Evolutionary conservation across 2,797 vertebrate genomes (phyloP).

Genomic region (Crax fasciolata): DNA sequence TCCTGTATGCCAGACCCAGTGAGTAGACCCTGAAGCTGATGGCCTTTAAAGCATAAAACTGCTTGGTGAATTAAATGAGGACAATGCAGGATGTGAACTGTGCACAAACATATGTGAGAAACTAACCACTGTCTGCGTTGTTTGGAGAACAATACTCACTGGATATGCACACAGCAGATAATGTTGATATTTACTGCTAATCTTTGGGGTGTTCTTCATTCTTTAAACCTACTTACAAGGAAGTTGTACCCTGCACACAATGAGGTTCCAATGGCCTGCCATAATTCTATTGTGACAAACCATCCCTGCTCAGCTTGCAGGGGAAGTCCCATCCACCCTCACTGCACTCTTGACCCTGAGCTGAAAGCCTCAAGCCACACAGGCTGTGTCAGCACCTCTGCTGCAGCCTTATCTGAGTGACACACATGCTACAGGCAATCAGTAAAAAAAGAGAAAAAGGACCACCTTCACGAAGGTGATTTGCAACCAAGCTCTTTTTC

Average conservation of each 20-base stretch:
- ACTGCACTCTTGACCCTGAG: fast-evolving
- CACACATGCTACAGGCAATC: fast-evolving
- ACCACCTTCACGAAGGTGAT: background rate
- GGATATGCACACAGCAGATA: background rate
- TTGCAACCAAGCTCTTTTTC: background rate
- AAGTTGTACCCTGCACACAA: background rate
- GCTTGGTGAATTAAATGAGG: background rate
- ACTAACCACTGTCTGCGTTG: background rate
- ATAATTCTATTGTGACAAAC: background rate
- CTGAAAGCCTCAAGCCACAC: background rate
- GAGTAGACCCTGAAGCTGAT: background rate
- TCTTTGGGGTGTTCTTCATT: background rate
- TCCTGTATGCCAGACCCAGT: fast-evolving
- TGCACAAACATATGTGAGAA: fast-evolving
- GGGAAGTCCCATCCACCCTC: background rate
- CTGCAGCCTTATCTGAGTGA: background rate
- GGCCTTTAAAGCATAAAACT: background rate
- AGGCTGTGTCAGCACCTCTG: fast-evolving
- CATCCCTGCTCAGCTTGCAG: fast-evolving
- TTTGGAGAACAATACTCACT: background rate
- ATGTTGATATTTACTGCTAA: background rate
- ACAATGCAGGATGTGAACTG: fast-evolving
- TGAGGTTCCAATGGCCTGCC: background rate
- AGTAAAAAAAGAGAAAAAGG: background rate
- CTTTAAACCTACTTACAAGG: background rate